Percentiles rank a stretch among this genome's conserved stretches.
Evolutionary conservation across 2,888 invertebrate species (phyloP).

Genomic region (Drosophila antonietae): DNA sequence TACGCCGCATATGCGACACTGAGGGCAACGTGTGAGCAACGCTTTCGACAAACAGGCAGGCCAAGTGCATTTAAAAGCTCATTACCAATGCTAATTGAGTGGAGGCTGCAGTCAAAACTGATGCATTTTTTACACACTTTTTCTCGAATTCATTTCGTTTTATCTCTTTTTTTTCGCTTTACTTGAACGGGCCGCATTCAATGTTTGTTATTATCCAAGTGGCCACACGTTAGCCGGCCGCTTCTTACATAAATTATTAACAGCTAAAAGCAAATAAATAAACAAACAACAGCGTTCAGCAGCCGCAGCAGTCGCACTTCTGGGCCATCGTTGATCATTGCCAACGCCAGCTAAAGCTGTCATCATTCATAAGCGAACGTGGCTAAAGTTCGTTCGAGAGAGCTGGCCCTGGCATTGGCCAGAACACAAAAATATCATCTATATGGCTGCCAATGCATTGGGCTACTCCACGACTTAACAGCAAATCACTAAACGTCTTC

Average conservation of each 20-base stretch:
- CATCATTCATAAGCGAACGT: constrained; percentile 57
- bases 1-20: constrained; percentile 48
- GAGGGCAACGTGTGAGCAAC: constrained; percentile 31
- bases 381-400: constrained; percentile 33
- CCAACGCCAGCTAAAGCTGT: constrained; percentile 75
- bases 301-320: constrained; percentile 20
- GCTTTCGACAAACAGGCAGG: constrained; percentile 67
- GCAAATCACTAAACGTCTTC: constrained; percentile 80
- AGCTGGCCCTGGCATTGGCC: constrained; percentile 58
- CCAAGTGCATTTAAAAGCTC: constrained; percentile 72
- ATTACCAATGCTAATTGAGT: constrained; percentile 77
- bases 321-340: constrained; percentile 73
- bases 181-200: constrained; percentile 25
- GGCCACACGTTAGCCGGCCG: constrained; percentile 71
- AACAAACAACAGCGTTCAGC: constrained; percentile 67
- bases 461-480: constrained; percentile 71
- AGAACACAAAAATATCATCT: constrained; percentile 62
- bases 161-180: background rate
- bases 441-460: constrained; percentile 34
- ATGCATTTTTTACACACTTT: constrained; percentile 24
- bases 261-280: constrained; percentile 78
- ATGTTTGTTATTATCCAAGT: constrained; percentile 78
- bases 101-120: constrained; percentile 8
- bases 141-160: constrained; percentile 9
- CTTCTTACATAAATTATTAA: constrained; percentile 81